Conservation (phyloP, 1,140 invertebrate genomes). For the Aporrectodea caliginosa region DNA sequence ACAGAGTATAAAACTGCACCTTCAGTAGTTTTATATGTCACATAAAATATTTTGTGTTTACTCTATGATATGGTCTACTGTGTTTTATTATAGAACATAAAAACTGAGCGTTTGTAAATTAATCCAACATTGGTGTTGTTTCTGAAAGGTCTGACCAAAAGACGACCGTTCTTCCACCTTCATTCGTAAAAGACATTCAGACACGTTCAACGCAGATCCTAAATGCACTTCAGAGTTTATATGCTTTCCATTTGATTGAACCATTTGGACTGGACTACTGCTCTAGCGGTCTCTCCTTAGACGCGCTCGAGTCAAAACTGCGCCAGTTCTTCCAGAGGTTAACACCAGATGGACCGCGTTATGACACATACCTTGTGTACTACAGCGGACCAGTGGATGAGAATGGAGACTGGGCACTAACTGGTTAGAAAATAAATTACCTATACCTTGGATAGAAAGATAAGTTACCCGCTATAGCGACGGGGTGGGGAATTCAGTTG, state of each 20-base stretch:
- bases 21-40: no score
- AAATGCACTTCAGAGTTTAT: conserved; percentile 46
- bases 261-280: conserved; percentile 53
- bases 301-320: conserved; percentile 46
- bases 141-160: conserved; percentile 41
- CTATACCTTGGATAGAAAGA: not conserved
- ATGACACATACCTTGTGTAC: conserved; percentile 53
- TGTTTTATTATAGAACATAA: no score
- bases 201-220: conserved; percentile 42
- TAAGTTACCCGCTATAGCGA: no score
- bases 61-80: no score
- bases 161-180: conserved; percentile 40
- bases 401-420: conserved; percentile 50
- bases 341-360: conserved; percentile 48
- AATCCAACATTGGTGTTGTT: no score
- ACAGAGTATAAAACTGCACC: no score
- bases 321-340: conserved; percentile 47
- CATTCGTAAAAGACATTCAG: conserved; percentile 43
- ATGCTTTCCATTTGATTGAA: conserved; percentile 49
- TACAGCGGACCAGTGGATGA: conserved; percentile 51
- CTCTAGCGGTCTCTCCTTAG: conserved; percentile 45
- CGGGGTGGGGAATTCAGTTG: no score
- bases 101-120: no score
- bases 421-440: conserved; percentile 37
- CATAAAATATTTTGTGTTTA: no score